Conservation (phyloP, 2,888 invertebrate species). For the Cryptocephalus moraei region DNA sequence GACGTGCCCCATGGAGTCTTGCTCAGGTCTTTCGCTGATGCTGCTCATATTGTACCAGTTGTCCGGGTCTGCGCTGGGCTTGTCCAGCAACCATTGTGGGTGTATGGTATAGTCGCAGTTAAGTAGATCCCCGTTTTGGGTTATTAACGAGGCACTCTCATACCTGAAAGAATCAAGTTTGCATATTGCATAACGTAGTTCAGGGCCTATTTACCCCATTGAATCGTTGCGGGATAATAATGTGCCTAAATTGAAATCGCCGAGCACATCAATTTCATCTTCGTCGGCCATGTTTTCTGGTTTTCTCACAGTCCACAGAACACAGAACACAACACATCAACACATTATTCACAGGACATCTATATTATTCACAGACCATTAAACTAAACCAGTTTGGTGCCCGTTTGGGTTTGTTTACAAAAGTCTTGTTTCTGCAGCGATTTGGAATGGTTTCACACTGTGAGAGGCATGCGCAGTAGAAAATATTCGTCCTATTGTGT, state of each 20-base stretch:
- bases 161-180: constrained; percentile 13
- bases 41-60: constrained; percentile 44
- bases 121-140: constrained; percentile 37
- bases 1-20: constrained; percentile 19
- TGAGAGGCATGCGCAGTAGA: too few relatives aligned
- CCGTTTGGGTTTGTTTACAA: too few relatives aligned
- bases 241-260: constrained; percentile 59
- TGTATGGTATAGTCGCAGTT: constrained; percentile 52
- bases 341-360: too few relatives aligned
- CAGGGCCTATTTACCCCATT: not conserved
- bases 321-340: too few relatives aligned
- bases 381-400: too few relatives aligned
- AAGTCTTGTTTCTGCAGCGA: too few relatives aligned
- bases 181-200: not conserved
- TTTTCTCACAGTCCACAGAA: too few relatives aligned
- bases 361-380: too few relatives aligned
- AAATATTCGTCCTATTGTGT: too few relatives aligned
- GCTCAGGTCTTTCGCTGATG: constrained; percentile 2
- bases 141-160: constrained; percentile 19
- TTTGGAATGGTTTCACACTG: too few relatives aligned
- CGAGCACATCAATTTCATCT: constrained; percentile 63
- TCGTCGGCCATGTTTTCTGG: constrained; percentile 36
- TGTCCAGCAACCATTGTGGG: constrained; percentile 53
- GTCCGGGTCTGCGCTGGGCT: constrained; percentile 42
- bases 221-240: constrained; percentile 46